These are phyloP conservation scores for Drosophila neonasuta DNA, from an alignment of 2,888 invertebrate species.

Conservation along the genomic window DNA sequence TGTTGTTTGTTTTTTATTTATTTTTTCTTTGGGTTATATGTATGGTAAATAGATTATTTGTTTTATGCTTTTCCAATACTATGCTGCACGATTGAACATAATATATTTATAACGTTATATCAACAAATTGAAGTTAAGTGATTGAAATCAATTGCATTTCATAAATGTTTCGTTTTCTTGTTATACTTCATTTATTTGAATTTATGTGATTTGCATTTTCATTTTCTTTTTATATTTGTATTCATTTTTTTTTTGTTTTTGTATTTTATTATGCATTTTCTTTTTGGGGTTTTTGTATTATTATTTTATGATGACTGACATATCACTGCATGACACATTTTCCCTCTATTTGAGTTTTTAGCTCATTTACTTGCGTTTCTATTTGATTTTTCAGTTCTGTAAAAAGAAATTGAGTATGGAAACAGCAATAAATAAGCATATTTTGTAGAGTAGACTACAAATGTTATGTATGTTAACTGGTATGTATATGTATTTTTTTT, in stretches of 20 bases:
- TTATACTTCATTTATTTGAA: slow-evolving; percentile 22
- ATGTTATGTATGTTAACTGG: slow-evolving; percentile 71
- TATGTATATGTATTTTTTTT: slow-evolving; percentile 60
- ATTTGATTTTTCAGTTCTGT: slow-evolving; percentile 98
- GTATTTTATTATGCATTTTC: slow-evolving; percentile 16
- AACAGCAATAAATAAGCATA: slow-evolving; percentile 83
- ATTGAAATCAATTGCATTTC: slow-evolving; percentile 61
- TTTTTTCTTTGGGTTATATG: slow-evolving; percentile 21
- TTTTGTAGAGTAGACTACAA: slow-evolving; percentile 82
- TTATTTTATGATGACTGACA: slow-evolving; percentile 81
- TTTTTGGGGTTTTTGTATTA: slow-evolving; percentile 22
- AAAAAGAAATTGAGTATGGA: slow-evolving; percentile 84
- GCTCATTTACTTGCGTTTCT: slow-evolving; percentile 98
- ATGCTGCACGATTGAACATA: slow-evolving; percentile 50
- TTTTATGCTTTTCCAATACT: slow-evolving; percentile 45
- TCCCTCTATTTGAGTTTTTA: slow-evolving; percentile 97
- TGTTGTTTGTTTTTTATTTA: not conserved
- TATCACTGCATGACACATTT: slow-evolving; percentile 97
- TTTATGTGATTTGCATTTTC: slow-evolving; percentile 4
- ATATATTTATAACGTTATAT: slow-evolving; percentile 48
- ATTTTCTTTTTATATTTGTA: slow-evolving; percentile 16
- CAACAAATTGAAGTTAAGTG: slow-evolving; percentile 65
- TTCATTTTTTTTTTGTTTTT: slow-evolving; percentile 30
- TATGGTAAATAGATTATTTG: slow-evolving; percentile 40
- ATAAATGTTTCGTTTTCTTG: slow-evolving; percentile 42